A percentile compares a stretch with the other conserved stretches of the same genome.
These are phyloP conservation scores for Pristionchus mayeri DNA, from an alignment of 2,888 invertebrate species.

Conservation along the genomic window DNA sequence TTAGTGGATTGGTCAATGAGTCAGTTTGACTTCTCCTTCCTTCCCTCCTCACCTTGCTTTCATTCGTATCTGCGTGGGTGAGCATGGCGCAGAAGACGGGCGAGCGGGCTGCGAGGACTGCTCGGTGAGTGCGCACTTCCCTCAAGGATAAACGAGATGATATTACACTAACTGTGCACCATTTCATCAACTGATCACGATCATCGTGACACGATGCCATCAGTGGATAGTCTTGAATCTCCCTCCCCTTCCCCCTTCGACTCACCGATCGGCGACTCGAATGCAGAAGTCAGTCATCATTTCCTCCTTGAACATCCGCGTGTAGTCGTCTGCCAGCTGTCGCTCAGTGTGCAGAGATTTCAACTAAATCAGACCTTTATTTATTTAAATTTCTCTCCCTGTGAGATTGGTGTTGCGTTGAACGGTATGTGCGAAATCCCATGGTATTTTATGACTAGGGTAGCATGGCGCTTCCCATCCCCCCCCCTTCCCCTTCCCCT, in stretches of 20 bases:
- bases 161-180: too few species aligned
- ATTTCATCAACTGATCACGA: too few species aligned
- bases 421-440: too few species aligned
- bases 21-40: neutral
- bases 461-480: too few species aligned
- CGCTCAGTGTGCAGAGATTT: conserved; percentile 53
- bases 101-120: conserved; percentile 74
- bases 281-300: conserved; percentile 74
- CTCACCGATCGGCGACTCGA: conserved; percentile 51
- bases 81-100: conserved; percentile 76
- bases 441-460: too few species aligned
- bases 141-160: conserved; percentile 23
- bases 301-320: conserved; percentile 69
- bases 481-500: too few species aligned
- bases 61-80: conserved; percentile 73
- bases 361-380: neutral
- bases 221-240: too few species aligned
- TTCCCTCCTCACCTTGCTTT: conserved; percentile 59
- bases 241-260: neutral
- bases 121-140: conserved; percentile 72
- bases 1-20: neutral
- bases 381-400: neutral
- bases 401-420: too few species aligned
- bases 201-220: too few species aligned
- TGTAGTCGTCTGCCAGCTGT: conserved; percentile 72